Percentiles rank a stretch among this genome's conserved stretches.
These are phyloP conservation scores for Bombus sibiricus DNA, from an alignment of 1,140 invertebrate species.

Conservation along the genomic window DNA sequence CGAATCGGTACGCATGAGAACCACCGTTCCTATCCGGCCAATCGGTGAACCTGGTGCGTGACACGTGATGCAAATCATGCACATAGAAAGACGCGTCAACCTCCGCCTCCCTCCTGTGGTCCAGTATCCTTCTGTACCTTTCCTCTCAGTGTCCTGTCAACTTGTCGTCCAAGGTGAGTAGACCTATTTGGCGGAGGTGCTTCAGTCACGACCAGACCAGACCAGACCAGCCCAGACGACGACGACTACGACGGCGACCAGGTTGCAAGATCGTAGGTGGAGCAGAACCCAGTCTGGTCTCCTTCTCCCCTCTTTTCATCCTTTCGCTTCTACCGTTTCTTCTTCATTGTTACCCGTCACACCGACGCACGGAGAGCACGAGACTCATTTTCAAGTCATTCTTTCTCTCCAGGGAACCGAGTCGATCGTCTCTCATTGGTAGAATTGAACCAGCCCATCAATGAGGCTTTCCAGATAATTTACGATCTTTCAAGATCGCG, in stretches of 20 bases:
- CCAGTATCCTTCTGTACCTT: slow-evolving; percentile 56
- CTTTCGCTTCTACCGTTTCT: slow-evolving; percentile 39
- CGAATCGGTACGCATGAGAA: slow-evolving; percentile 43
- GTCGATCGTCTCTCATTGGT: background rate
- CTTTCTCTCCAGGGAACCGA: background rate
- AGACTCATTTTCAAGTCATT: slow-evolving; percentile 29
- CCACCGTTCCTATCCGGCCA: slow-evolving; percentile 51
- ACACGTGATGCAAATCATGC: slow-evolving; percentile 67
- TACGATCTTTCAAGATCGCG: background rate
- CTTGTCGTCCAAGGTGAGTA: slow-evolving; percentile 70
- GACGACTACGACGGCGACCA: background rate
- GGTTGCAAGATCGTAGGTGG: slow-evolving; percentile 52
- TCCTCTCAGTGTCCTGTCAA: slow-evolving; percentile 64
- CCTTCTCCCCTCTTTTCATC: slow-evolving; percentile 6
- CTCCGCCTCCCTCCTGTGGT: background rate
- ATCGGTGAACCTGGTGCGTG: slow-evolving; percentile 49
- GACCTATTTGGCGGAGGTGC: slow-evolving; percentile 65
- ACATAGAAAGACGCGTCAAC: slow-evolving; percentile 54
- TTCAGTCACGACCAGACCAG: slow-evolving; percentile 48
- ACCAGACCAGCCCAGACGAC: slow-evolving; percentile 15
- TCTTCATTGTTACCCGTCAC: slow-evolving; percentile 42
- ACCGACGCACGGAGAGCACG: slow-evolving; percentile 14
- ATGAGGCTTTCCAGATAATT: background rate
- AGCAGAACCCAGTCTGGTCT: slow-evolving; percentile 56
- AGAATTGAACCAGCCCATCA: background rate